Conservation (phyloP, 35 echinoderm and acorn worm genomes). For the Acanthaster planci region DNA sequence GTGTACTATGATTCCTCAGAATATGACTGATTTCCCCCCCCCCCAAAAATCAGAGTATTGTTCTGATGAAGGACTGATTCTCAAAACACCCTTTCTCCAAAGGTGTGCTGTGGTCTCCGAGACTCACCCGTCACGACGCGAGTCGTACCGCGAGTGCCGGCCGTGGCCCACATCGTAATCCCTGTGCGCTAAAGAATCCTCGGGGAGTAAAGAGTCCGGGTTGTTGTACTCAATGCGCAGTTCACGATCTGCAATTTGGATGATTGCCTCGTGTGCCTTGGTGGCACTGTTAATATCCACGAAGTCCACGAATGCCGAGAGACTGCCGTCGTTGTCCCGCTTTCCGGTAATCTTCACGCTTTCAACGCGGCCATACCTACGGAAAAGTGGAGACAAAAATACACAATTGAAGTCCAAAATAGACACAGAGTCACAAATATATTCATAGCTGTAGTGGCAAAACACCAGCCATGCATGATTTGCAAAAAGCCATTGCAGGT, state of each 20-base stretch:
- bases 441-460: too few relatives aligned
- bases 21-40: too few relatives aligned
- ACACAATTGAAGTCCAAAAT: background rate
- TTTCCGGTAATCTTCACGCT: constrained; percentile 94
- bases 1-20: too few relatives aligned
- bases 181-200: constrained; percentile 44
- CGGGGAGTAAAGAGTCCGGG: constrained; percentile 64
- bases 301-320: constrained; percentile 99
- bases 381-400: constrained; percentile 25
- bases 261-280: constrained; percentile 95
- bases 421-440: too few relatives aligned
- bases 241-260: constrained; percentile 94
- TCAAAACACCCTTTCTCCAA: too few relatives aligned
- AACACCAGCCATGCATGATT: too few relatives aligned
- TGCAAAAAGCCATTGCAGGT: too few relatives aligned
- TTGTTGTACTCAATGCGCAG: constrained; percentile 97
- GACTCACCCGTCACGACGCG: constrained; percentile 81
- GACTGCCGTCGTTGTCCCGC: constrained; percentile 85
- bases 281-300: constrained; percentile 99
- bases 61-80: too few relatives aligned
- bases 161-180: constrained; percentile 82
- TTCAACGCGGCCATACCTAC: constrained; percentile 98
- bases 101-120: background rate
- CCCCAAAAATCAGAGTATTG: too few relatives aligned
- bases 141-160: constrained; percentile 81